Percentiles rank a stretch among this genome's conserved stretches.
phyloP scores from a whole-genome alignment of 2,797 vertebrate genomes.

The Dendrocincla tyrannina region DNA sequence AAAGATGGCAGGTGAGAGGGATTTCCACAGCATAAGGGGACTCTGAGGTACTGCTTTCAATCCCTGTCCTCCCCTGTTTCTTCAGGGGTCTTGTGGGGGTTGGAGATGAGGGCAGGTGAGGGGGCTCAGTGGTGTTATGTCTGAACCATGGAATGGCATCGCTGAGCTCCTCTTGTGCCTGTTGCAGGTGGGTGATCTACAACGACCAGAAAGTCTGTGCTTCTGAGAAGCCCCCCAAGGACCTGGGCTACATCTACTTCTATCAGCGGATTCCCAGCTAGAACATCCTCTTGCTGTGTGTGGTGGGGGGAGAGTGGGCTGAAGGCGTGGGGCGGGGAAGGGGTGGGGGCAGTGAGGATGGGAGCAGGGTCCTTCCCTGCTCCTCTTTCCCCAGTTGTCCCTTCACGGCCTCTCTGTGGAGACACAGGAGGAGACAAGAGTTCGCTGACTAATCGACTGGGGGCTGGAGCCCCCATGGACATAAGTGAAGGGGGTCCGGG shows the following conservation, averaged over 20 bases:
- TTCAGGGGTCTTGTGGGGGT: neutral
- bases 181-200: constrained; percentile 94
- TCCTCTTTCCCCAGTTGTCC: neutral
- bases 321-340: neutral
- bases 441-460: neutral
- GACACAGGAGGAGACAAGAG: neutral
- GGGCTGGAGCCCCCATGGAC: constrained; percentile 51
- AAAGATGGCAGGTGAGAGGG: constrained; percentile 93
- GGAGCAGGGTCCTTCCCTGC: neutral
- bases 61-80: neutral
- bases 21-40: neutral
- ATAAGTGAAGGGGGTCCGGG: neutral
- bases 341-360: neutral
- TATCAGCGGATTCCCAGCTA: constrained; percentile 92
- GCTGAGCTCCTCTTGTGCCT: neutral
- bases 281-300: constrained; percentile 52
- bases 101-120: neutral
- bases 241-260: constrained; percentile 99
- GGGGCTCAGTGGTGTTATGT: accelerated
- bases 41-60: neutral
- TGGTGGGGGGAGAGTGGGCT: constrained; percentile 1
- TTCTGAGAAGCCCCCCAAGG: constrained; percentile 98
- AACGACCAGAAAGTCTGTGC: constrained; percentile 99
- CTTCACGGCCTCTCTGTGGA: neutral
- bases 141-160: accelerated